phyloP scores from a whole-genome alignment of 2,888 invertebrate species.

The Pseudococcus viburni region DNA sequence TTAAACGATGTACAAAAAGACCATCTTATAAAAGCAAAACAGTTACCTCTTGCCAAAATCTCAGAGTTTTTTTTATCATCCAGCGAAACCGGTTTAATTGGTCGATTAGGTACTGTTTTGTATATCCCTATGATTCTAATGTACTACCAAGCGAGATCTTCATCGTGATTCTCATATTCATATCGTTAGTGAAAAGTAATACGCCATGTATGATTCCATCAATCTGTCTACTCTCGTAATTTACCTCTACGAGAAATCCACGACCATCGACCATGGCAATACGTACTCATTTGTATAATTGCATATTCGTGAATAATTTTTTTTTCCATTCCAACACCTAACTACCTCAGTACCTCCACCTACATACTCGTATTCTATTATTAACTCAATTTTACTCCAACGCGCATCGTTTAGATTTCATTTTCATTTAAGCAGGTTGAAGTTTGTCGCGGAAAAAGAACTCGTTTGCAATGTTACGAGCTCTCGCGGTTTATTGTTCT shows the following conservation, averaged over 20 bases:
- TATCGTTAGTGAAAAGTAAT: background rate
- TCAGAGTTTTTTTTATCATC: background rate
- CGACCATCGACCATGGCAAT: too few species aligned
- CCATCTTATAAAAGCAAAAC: background rate
- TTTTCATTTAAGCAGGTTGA: background rate
- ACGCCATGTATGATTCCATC: background rate
- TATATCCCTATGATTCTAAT: background rate
- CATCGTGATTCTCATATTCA: background rate
- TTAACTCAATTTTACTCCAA: background rate
- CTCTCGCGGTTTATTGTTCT: background rate
- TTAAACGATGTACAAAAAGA: background rate
- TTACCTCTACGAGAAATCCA: too few species aligned
- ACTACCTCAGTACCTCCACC: background rate
- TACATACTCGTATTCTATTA: background rate
- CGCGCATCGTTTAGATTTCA: background rate
- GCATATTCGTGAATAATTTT: background rate
- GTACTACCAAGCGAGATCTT: background rate
- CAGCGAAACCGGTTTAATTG: conserved; percentile 2
- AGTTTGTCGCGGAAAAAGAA: conserved; percentile 13
- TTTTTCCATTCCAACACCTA: background rate
- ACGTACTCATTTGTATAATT: background rate
- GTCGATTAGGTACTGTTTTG: background rate
- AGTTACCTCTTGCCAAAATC: background rate
- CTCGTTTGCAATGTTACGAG: background rate
- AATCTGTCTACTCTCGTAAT: background rate